A percentile compares a stretch with the other conserved stretches of the same genome.
These are phyloP conservation scores for Pseudoips prasinana DNA, from an alignment of 2,888 invertebrate genomes.

Conservation along the genomic window DNA sequence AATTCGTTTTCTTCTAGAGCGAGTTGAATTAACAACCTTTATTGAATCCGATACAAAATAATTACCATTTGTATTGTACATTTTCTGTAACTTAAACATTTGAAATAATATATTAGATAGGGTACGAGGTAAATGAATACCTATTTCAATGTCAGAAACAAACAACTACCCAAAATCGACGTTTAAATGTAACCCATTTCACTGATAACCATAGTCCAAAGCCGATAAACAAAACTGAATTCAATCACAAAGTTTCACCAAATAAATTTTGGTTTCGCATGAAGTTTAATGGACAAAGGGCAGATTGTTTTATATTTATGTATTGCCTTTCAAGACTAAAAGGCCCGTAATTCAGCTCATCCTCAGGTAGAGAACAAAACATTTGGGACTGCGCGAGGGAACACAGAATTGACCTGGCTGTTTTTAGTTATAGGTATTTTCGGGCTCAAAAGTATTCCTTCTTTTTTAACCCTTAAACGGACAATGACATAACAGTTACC, in stretches of 20 bases:
- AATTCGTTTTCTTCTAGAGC: too few species aligned
- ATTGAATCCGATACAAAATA: too few species aligned
- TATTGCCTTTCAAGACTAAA: constrained; percentile 48
- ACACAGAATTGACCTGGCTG: constrained; percentile 42
- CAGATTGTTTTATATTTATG: constrained; percentile 63
- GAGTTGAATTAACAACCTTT: too few species aligned
- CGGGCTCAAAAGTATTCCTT: constrained; percentile 17
- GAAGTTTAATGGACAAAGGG: constrained; percentile 51
- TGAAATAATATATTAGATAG: too few species aligned
- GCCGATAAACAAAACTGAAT: constrained; percentile 38
- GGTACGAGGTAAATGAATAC: too few species aligned
- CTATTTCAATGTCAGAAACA: too few species aligned
- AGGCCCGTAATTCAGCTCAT: constrained; percentile 51
- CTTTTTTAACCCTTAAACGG: too few species aligned
- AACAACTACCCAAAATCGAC: constrained; percentile 13
- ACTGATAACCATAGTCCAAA: constrained; percentile 18
- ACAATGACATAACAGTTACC: too few species aligned
- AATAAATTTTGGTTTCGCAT: constrained; percentile 48
- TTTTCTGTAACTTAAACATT: too few species aligned
- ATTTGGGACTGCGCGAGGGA: constrained; percentile 31
- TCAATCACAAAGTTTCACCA: constrained; percentile 45
- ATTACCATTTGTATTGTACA: too few species aligned
- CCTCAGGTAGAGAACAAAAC: constrained; percentile 40
- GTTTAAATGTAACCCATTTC: constrained; percentile 19
- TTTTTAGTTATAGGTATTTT: constrained; percentile 27